Evolutionary conservation across 1,140 invertebrate species (phyloP).

Genomic region (Penaeus chinensis): DNA sequence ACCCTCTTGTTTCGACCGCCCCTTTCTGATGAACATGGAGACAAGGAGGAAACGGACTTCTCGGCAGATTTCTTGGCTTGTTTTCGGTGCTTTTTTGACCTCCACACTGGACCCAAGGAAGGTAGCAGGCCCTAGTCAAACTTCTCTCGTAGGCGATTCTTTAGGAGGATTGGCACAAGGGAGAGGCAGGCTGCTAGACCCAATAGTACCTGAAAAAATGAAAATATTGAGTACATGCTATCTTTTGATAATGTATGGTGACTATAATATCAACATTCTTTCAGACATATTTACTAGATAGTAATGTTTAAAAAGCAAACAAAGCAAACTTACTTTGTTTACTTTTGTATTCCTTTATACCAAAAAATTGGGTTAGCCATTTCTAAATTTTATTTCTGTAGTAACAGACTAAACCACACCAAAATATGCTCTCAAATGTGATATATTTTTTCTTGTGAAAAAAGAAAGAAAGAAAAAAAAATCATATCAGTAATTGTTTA

Average conservation of each 20-base stretch:
- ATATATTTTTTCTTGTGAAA: no score
- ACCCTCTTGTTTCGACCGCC: conserved; percentile 8
- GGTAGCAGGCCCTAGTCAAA: conserved; percentile 74
- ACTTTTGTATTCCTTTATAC: no score
- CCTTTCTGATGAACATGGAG: not conserved
- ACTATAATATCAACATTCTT: not conserved
- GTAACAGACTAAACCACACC: no score
- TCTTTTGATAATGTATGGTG: not conserved
- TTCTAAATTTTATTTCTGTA: no score
- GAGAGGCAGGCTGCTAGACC: conserved; percentile 77
- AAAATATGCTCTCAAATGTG: no score
- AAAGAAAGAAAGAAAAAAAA: no score
- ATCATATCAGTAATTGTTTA: no score
- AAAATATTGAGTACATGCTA: not conserved
- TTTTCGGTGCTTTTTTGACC: conserved; percentile 2
- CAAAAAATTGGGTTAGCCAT: no score
- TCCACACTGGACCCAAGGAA: conserved; percentile 45
- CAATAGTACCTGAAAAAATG: conserved; percentile 64
- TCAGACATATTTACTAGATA: not conserved
- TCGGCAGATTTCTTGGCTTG: not conserved
- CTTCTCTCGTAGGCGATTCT: conserved; percentile 83
- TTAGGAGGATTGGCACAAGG: conserved; percentile 91
- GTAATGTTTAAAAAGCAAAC: not conserved
- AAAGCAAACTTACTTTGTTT: not conserved
- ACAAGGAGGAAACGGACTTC: no score